A percentile compares a stretch with the other conserved stretches of the same genome.
phyloP scores from a whole-genome alignment of 2,113 vertebrate species.

The Trochalopteron elliotii region DNA sequence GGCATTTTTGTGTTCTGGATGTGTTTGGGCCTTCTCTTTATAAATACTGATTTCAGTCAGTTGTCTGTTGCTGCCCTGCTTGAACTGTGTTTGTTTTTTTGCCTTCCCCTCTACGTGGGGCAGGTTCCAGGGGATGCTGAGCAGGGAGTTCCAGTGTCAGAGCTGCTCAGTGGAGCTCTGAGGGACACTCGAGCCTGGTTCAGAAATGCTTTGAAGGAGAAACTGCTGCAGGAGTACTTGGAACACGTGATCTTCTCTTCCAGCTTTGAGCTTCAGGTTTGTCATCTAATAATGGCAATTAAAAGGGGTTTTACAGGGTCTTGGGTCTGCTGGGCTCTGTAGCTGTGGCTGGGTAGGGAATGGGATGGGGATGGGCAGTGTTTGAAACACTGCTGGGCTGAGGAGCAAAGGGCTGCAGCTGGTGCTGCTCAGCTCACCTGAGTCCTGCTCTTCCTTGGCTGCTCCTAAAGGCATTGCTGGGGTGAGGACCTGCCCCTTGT shows the following conservation, averaged over 20 bases:
- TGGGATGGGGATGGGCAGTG: neutral
- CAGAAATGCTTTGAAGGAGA: neutral
- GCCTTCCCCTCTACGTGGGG: neutral
- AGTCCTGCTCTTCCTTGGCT: neutral
- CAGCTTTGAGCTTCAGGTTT: neutral
- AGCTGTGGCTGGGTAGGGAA: neutral
- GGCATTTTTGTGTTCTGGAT: neutral
- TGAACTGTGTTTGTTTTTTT: neutral
- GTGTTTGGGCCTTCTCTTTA: neutral
- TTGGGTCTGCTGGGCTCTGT: neutral
- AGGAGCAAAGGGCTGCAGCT: neutral
- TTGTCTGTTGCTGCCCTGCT: neutral
- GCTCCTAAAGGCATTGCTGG: neutral
- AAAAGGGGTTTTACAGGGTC: neutral
- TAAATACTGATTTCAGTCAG: neutral
- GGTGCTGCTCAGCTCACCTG: neutral
- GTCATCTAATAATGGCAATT: neutral
- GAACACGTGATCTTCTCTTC: rapidly evolving
- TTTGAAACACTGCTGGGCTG: neutral
- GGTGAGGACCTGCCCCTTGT: neutral
- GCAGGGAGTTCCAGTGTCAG: neutral
- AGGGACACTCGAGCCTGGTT: neutral
- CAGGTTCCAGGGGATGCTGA: neutral
- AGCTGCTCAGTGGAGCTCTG: neutral
- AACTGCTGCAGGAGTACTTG: rapidly evolving